Conservation (phyloP, 2,797 vertebrate genomes). For the Sebastes wilsoni region DNA sequence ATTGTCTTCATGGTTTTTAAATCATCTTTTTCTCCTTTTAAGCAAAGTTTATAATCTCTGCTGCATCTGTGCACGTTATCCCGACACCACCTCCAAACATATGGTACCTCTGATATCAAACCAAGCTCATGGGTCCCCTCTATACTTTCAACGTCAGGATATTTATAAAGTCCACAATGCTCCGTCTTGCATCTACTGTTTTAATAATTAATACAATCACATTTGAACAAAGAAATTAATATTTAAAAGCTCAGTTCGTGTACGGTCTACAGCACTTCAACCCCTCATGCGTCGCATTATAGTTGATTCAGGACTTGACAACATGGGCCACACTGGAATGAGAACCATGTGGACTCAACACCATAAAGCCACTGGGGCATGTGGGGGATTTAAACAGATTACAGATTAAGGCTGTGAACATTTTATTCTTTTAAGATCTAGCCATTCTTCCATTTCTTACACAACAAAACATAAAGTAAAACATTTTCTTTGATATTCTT, state of each 20-base stretch:
- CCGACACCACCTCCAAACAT: conserved; percentile 13
- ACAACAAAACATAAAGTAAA: background rate
- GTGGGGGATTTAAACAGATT: conserved; percentile 30
- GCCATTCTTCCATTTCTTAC: background rate
- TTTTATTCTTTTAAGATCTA: conserved; percentile 29
- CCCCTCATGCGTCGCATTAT: conserved; percentile 46
- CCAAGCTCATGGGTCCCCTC: conserved; percentile 33
- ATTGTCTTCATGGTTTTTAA: background rate
- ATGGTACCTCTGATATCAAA: conserved; percentile 20
- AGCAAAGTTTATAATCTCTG: background rate
- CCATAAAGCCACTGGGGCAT: conserved; percentile 21
- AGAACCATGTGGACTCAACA: conserved; percentile 31
- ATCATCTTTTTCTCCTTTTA: background rate
- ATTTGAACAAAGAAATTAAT: conserved; percentile 79
- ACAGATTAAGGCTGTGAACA: conserved; percentile 12
- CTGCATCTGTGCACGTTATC: background rate
- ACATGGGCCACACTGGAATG: background rate
- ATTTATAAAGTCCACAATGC: conserved; percentile 71
- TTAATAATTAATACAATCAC: conserved; percentile 71
- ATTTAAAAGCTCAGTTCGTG: conserved; percentile 69
- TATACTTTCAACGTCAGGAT: conserved; percentile 47
- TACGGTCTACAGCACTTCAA: conserved; percentile 61
- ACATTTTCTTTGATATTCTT: background rate
- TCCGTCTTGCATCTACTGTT: conserved; percentile 57
- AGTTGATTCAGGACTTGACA: conserved; percentile 34